Base-by-base conservation (phyloP, 2,113 vertebrate genomes). In the Amblyopsis rosae region DNA sequence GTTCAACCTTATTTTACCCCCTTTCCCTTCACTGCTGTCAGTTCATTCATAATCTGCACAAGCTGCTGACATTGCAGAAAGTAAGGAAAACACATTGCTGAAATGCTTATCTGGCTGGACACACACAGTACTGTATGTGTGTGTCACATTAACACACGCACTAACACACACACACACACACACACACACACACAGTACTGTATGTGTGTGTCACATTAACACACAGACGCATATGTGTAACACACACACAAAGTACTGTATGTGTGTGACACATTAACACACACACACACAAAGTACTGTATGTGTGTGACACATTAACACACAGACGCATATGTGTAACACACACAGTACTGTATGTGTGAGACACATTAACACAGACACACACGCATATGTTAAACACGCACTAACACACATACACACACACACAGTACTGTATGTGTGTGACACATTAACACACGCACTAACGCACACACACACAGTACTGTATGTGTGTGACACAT, bases 181-280 rank as follows among this genome's bases (percentile, higher is more conserved):
- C 35, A 10, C 13, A 4, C 51, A 62, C 49, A 62, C 50, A 55
- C 46, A 50, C 17, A 54, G 26, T 9, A 56, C 53, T 57, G 55
- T 26, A 26, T 26, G 26, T 26, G 19, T 19, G 19, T 1, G 19
- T 1, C 19, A 47, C 45, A 57, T 12, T 63, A 50, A 67, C 71
- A 74, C 70, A 49, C 65, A 61, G 61, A 76, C 49, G 1, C 19
- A 19, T 19, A 19, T 19, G 19, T 19, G 19, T 71, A 61, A 59
- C 32, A 68, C 11, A 70, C 12, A 69, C 41, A 89, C 95, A 1
- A n/a, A n/a, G 19, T 19, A 19, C 19, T 19, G 19, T 19, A 19
- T 19, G 19, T 19, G 19, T 19, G 19, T 1, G 19, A 19, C 19
- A 19, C 19, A 19, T 19, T 19, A 19, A 19, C 19, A 19, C 9